Percentiles rank a stretch among this genome's conserved stretches.
Evolutionary conservation across 2,797 vertebrate genomes (phyloP).

Genomic region (Psittacula echo): DNA sequence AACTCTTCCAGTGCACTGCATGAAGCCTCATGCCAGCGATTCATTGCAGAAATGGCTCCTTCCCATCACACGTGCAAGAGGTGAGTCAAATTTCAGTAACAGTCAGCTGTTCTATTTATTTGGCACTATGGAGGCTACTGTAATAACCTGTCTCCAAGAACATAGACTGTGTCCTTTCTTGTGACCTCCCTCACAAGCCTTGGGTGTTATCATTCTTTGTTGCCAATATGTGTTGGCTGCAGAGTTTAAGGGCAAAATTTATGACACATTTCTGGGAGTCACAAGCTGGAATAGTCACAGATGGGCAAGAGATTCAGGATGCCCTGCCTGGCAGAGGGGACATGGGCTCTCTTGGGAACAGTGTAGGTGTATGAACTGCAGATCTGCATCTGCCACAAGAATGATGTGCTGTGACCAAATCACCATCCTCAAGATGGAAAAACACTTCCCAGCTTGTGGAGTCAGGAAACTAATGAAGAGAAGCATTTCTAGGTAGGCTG

Average conservation of each 20-base stretch:
- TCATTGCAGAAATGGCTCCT: neutral
- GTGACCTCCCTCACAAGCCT: neutral
- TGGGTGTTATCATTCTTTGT: neutral
- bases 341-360: neutral
- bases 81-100: neutral
- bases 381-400: neutral
- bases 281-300: neutral
- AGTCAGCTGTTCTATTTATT: neutral
- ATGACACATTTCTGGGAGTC: neutral
- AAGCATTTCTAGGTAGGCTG: neutral
- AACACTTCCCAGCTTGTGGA: neutral
- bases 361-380: neutral
- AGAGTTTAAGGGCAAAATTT: neutral
- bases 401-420: neutral
- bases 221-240: neutral
- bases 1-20: neutral
- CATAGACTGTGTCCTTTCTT: neutral
- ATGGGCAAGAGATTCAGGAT: accelerated
- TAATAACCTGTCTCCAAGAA: neutral
- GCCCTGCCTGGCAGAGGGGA: neutral
- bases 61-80: neutral
- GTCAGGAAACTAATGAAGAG: neutral
- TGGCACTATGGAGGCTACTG: neutral
- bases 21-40: accelerated
- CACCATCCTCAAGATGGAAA: neutral